Conservation (phyloP, 2,113 vertebrate genomes). For the Dryoscopus gambensis region DNA sequence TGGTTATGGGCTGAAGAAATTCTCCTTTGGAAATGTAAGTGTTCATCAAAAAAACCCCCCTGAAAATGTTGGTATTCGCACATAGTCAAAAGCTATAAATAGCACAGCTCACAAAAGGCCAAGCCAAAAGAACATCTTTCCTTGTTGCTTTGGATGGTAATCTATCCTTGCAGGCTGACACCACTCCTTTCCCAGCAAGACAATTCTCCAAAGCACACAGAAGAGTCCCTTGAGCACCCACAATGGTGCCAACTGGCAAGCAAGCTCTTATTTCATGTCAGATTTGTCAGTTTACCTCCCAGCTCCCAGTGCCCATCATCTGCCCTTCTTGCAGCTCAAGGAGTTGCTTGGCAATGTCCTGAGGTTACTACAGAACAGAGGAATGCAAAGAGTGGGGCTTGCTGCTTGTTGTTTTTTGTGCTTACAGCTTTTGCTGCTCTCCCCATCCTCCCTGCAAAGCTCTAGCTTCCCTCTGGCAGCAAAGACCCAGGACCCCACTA, state of each 20-base stretch:
- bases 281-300: background rate
- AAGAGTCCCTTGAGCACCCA: background rate
- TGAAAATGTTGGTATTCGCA: background rate
- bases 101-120: background rate
- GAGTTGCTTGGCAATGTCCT: background rate
- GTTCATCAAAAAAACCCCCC: background rate
- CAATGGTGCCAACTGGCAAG: background rate
- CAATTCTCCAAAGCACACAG: background rate
- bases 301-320: background rate
- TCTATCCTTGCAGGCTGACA: background rate
- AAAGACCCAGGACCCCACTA: background rate
- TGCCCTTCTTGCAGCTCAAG: background rate
- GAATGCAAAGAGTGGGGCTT: background rate
- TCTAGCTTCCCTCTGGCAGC: background rate
- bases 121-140: background rate
- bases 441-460: background rate
- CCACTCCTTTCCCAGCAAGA: background rate
- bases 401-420: background rate
- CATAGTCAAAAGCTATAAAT: background rate
- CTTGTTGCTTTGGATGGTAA: background rate
- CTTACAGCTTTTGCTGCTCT: background rate
- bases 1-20: background rate
- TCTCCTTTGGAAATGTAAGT: background rate
- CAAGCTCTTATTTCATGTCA: background rate
- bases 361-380: background rate